Conservation (phyloP, 2,888 invertebrate species). For the Chrysomela aeneicollis region DNA sequence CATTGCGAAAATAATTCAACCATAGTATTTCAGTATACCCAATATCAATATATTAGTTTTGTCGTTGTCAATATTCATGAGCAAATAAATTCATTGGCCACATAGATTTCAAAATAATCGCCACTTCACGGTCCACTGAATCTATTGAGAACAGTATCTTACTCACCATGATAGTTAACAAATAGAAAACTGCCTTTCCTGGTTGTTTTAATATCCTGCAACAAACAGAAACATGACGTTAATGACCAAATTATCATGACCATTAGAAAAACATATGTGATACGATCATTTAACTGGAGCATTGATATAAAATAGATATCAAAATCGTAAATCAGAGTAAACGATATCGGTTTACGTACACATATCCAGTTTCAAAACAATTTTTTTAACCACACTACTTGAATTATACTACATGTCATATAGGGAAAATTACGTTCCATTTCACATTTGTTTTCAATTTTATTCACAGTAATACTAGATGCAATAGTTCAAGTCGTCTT, state of each 20-base stretch:
- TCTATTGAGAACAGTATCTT: conserved; percentile 10
- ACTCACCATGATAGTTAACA: conserved; percentile 49
- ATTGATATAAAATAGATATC: conserved; percentile 29
- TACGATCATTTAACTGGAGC: conserved; percentile 25
- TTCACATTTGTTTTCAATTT: conserved; percentile 22
- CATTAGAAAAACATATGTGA: conserved; percentile 37
- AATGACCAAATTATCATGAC: conserved; percentile 29
- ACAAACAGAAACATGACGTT: conserved; percentile 43
- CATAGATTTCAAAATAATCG: not conserved
- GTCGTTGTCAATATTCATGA: not conserved
- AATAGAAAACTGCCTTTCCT: conserved; percentile 45
- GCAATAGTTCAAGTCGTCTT: too few relatives aligned
- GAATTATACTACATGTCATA: conserved; percentile 28
- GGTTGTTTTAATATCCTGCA: conserved; percentile 49
- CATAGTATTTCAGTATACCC: not conserved
- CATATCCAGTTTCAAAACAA: conserved; percentile 38
- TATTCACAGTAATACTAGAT: not conserved
- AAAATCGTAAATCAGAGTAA: conserved; percentile 27
- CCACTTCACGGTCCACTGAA: not conserved
- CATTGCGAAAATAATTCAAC: too few relatives aligned
- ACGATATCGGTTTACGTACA: conserved; percentile 32
- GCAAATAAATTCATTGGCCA: not conserved
- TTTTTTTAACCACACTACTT: conserved; percentile 34
- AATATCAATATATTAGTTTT: not conserved
- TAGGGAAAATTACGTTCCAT: conserved; percentile 16